These are phyloP conservation scores for Anorthoa munda DNA, from an alignment of 2,888 invertebrate species.

Conservation along the genomic window DNA sequence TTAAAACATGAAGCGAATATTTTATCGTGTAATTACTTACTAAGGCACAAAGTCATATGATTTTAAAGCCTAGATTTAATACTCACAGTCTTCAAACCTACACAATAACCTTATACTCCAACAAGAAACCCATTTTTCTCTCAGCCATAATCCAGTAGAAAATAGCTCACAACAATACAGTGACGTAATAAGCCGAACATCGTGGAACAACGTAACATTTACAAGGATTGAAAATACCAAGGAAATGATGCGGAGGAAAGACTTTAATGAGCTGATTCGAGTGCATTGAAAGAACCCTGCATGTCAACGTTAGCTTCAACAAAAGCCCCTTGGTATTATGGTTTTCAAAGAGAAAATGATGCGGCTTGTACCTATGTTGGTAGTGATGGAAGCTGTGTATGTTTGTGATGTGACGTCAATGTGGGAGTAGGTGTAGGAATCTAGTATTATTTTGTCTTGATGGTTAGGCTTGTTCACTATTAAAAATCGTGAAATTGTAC, in stretches of 20 bases:
- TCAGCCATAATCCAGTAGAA: constrained; percentile 39
- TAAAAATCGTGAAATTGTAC: neutral
- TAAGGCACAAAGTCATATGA: neutral
- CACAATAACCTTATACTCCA: constrained; percentile 5
- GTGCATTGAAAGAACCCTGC: constrained; percentile 74
- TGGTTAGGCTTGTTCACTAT: neutral
- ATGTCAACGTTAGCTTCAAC: constrained; percentile 70
- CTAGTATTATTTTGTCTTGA: constrained; percentile 8
- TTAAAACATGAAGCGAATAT: neutral
- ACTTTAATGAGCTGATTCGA: constrained; percentile 84
- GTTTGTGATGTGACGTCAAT: constrained; percentile 49
- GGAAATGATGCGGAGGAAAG: constrained; percentile 82
- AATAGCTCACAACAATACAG: constrained; percentile 54
- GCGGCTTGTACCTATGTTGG: constrained; percentile 35
- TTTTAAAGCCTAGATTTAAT: neutral
- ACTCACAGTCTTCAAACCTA: neutral
- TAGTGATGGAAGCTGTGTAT: constrained; percentile 12
- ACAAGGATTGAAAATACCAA: constrained; percentile 75
- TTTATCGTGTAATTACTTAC: neutral
- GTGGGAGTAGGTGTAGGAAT: constrained; percentile 22
- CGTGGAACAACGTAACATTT: constrained; percentile 68
- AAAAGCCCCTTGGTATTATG: constrained; percentile 76
- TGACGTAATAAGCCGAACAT: constrained; percentile 72
- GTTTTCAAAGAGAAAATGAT: constrained; percentile 80
- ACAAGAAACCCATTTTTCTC: constrained; percentile 20